Base-by-base conservation (phyloP, 53 echinoderm and acorn worm species). In the Stichopus horrens region DNA sequence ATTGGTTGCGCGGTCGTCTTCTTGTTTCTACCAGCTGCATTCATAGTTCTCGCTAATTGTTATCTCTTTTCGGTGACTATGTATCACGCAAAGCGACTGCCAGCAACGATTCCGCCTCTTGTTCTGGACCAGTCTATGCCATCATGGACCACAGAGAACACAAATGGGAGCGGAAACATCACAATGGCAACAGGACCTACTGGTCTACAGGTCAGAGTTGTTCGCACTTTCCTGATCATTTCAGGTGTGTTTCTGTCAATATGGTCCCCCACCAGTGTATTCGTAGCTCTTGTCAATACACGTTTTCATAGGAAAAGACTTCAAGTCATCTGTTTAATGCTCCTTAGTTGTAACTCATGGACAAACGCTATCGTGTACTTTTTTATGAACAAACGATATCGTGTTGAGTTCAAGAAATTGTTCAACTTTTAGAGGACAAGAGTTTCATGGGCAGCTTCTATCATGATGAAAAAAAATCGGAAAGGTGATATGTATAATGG, bases 211-310 rank as follows among this genome's bases (percentile, higher is more conserved):
- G 9, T 81, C 3, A 81, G 10, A 81, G 81, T 81, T 2, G 81
- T 81, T 13, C 58, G 81, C 7, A 81, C 81, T 16, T 81, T 56
- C 22, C 57, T 81, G 2, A 53, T 81, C 22, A 56, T 81, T 18
- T 18, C 81, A 81, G 81, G 81, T 6, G 57, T 56, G 23, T 81
- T 81, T 19, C 58, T 81, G 9, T 4, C 58, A 6, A 58, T 58
- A 10, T 56, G 81, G 81, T 7, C 53, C 6, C 81, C 81, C 13
- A n/a, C 20, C 14, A 6, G 54, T 5, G 18, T 55, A 18, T 79
- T 55, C 51, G 20, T 79, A 19, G n/a, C 20, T 7, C 7, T 54
- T 13, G 18, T 18, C 14, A 79, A 79, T 7, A 55, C 56, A n/a
- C n/a, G 16, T 22, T 21, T 11, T 5, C 54, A 23, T 14, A 55